These are phyloP conservation scores for Stenotaenia linearis DNA, from an alignment of 2,888 invertebrate species.

Conservation along the genomic window DNA sequence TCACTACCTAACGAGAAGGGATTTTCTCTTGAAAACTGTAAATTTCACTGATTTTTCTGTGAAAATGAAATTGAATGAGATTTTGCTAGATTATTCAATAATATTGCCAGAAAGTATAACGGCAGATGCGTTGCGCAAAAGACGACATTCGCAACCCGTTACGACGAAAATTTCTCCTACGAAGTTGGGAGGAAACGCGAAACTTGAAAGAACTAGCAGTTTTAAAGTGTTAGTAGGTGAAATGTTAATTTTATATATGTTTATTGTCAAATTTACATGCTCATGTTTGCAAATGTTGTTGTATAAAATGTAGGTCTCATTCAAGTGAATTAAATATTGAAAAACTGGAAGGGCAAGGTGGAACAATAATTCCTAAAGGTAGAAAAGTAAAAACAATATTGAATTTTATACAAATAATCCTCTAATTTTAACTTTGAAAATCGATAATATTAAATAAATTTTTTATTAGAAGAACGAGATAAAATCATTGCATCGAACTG, in stretches of 20 bases:
- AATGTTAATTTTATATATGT: neutral
- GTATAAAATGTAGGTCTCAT: neutral
- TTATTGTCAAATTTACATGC: neutral
- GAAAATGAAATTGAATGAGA: neutral
- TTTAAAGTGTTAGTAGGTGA: constrained; percentile 9
- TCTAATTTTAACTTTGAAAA: too few relatives aligned
- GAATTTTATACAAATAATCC: neutral
- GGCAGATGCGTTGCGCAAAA: neutral
- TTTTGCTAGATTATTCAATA: constrained; percentile 9
- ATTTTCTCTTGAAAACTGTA: constrained; percentile 29
- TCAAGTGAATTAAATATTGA: neutral
- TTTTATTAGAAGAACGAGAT: neutral
- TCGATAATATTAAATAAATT: neutral
- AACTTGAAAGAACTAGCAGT: neutral
- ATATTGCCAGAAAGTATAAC: neutral
- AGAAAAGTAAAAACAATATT: too few relatives aligned
- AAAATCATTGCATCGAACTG: neutral
- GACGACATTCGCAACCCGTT: constrained; percentile 29
- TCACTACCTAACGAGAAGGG: constrained; percentile 22
- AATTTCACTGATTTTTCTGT: neutral
- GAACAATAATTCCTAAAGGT: too few relatives aligned
- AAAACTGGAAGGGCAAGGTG: neutral
- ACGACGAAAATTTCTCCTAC: neutral
- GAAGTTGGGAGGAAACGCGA: neutral
- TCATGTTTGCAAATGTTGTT: too few relatives aligned